A percentile compares a stretch with the other conserved stretches of the same genome.
Conservation (phyloP, 2,113 vertebrate species). For the Crotalus helleri region DNA sequence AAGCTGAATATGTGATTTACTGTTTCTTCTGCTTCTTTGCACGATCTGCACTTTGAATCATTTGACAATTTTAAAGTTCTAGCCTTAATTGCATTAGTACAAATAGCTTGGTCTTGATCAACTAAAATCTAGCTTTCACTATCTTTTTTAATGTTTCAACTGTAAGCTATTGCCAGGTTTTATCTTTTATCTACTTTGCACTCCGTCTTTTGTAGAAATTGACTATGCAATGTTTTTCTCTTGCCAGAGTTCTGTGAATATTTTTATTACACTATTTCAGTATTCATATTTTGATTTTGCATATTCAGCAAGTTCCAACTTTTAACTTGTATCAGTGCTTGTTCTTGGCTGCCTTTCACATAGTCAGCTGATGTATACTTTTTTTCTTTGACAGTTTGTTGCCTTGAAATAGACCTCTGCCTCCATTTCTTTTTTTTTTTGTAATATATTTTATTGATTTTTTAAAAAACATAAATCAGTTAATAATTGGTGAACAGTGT, state of each 20-base stretch:
- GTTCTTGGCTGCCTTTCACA: neutral
- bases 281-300: neutral
- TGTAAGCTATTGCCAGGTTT: neutral
- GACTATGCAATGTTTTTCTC: neutral
- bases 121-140: neutral
- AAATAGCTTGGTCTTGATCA: neutral
- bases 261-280: neutral
- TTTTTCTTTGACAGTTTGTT: neutral
- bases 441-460: no score
- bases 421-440: neutral
- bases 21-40: no score
- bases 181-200: neutral
- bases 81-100: no score
- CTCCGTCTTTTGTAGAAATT: neutral
- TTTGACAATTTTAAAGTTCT: no score
- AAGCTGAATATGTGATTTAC: no score
- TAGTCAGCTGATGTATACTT: neutral
- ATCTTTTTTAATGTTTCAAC: neutral
- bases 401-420: neutral
- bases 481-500: no score
- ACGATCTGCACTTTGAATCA: no score
- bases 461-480: no score
- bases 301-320: neutral
- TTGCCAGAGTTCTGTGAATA: neutral
- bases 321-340: neutral